Base-by-base conservation (phyloP, 2,113 vertebrate genomes). In the Garra rufa region DNA sequence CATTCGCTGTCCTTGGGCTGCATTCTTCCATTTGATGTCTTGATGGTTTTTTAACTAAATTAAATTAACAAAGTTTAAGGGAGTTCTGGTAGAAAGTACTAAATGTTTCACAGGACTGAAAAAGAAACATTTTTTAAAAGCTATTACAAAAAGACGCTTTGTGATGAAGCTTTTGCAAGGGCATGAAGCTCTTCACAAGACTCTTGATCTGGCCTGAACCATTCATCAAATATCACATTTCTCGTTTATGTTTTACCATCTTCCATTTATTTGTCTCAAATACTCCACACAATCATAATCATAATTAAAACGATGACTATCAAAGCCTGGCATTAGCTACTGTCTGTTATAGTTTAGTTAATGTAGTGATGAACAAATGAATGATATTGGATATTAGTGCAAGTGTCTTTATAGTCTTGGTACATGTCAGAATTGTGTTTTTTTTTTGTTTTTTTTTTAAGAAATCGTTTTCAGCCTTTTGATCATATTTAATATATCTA, bases 1-100 rank as follows among this genome's bases (percentile, higher is more conserved):
- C 30, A 71, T 87, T 85, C 30, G 52, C 61, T 15, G 86, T 85
- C 83, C 86, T 87, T 87, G 86, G 65, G 67, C 81, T 26, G 73
- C 57, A 55, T 43, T 61, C 82, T 84, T 84, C 61, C 57, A 34
- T 75, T 76, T 50, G 48, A 50, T 13, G 14, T 4, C 26, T 75
- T 24, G 15, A 38, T 76, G 46, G 2, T 7, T 77, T 38, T 57
- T 77, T 77, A 57, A 38, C 30, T 21, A 26, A 21, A 73, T 87
- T 43, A 84, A 84, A 87, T 87, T 59, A 87, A 30, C 38, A 81
- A 87, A 74, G 69, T 69, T 82, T 82, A 50, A n/a, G 19, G 48
- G 81, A 59, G 70, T 82, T 82, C 30, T 44, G 41, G 63, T 77
- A 50, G 71, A 44, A 74, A 74, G 80, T n/a, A 26, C 50, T 8